phyloP scores from a whole-genome alignment of 2,113 vertebrate species.

The Sinocyclocheilus maitianheensis region DNA sequence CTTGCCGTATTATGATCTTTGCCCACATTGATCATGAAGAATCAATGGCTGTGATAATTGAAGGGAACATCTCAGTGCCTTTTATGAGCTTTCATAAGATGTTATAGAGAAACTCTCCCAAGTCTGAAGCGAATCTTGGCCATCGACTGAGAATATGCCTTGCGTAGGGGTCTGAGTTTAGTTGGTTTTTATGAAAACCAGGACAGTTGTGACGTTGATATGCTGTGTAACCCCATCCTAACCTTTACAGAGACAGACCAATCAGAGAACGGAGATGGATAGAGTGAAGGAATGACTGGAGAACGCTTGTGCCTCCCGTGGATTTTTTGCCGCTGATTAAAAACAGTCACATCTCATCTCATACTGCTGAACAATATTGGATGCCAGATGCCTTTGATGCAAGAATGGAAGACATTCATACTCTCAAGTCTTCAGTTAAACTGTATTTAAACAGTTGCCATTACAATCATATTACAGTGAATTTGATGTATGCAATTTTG shows the following conservation, averaged over 20 bases:
- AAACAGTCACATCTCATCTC: conserved; percentile 47
- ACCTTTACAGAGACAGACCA: conserved; percentile 35
- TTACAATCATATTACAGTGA: conserved; percentile 49
- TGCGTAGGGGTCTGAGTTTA: conserved; percentile 31
- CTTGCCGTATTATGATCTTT: not conserved
- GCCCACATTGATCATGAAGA: not conserved
- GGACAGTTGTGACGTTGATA: conserved; percentile 51
- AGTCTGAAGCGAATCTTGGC: conserved; percentile 13
- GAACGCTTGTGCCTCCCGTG: conserved; percentile 36
- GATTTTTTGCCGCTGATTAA: conserved; percentile 45
- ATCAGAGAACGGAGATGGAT: conserved; percentile 12
- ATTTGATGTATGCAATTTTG: conserved; percentile 31
- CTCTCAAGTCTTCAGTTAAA: conserved; percentile 9
- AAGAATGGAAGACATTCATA: conserved; percentile 42
- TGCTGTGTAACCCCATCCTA: conserved; percentile 45
- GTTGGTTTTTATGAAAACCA: conserved; percentile 56
- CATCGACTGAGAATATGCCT: conserved; percentile 31
- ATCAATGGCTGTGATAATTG: conserved; percentile 1
- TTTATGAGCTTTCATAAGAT: conserved; percentile 18
- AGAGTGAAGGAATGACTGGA: conserved; percentile 11
- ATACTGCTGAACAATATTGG: conserved; percentile 32
- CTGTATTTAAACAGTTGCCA: conserved; percentile 50
- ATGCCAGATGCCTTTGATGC: conserved; percentile 47
- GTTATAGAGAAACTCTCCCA: not conserved
- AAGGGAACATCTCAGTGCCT: not conserved